Conservation (phyloP, 2,888 invertebrate genomes). For the Antheraea yamamai region DNA sequence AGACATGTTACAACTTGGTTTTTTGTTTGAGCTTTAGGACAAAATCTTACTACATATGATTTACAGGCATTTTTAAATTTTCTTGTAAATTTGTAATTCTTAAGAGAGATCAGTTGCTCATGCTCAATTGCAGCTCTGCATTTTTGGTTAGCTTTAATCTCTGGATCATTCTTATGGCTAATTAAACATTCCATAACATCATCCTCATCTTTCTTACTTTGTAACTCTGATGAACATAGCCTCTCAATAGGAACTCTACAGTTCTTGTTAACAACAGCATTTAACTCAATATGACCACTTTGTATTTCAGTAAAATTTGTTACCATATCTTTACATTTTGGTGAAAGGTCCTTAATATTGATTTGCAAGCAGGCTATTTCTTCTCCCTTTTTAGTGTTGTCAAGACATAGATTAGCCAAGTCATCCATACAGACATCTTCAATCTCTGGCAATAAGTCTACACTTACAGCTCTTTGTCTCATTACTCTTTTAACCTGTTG, state of each 20-base stretch:
- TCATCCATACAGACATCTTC: conserved; percentile 95
- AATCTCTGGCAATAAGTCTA: conserved; percentile 96
- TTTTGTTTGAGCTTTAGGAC: conserved; percentile 87
- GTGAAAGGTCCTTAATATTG: conserved; percentile 86
- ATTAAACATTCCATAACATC: conserved; percentile 97
- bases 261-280: conserved; percentile 91
- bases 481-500: conserved; percentile 95
- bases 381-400: conserved; percentile 92
- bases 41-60: conserved; percentile 87
- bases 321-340: conserved; percentile 89
- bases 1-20: conserved; percentile 91
- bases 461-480: conserved; percentile 95
- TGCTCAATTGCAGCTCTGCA: conserved; percentile 98
- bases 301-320: conserved; percentile 94
- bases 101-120: conserved; percentile 96
- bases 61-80: conserved; percentile 98
- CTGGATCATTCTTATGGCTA: conserved; percentile 93
- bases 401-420: conserved; percentile 90
- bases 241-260: conserved; percentile 91
- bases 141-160: conserved; percentile 88
- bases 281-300: conserved; percentile 93
- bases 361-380: conserved; percentile 97
- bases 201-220: conserved; percentile 88
- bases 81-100: conserved; percentile 95
- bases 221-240: conserved; percentile 87